Evolutionary conservation across 2,888 invertebrate species (phyloP), one percentile per base, ranked within the genome.

Genomic region (Pristionchus mayeri): DNA sequence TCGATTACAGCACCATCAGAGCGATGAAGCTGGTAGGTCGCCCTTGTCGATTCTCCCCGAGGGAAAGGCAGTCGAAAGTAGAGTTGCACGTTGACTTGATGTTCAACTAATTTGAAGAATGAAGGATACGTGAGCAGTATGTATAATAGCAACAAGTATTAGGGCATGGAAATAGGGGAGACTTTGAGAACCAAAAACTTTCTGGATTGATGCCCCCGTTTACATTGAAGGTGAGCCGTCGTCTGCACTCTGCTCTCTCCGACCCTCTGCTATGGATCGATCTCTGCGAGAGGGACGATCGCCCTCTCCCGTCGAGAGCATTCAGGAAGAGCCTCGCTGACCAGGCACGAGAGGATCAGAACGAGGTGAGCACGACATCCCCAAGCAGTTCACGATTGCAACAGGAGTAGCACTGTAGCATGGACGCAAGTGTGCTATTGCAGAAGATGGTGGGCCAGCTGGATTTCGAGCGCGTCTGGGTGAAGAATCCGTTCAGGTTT

Each of bases 401-500:
- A 13, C 13, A 44, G 6, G 7, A 9, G 13, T 44, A 9, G 13
- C 13, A 44, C 7, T 44, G 6, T 44, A 44, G 6, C 44, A 6
- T 44, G 6, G 44, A 44, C 6, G 13, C 44, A 9, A 44, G 13
- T 9, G 6, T 44, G 6, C 13, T 18, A 4, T 44, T 71, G 71
- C 71, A 71, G 71, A 11, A 21, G 3, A 21, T 13, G n/a, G 71
- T 71, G 37, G 71, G 71, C 24, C 37, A 71, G 7, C 44, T 71
- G 40, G 71, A 71, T 18, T 71, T 71, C 44, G 71, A 71, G 24
- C 71, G 40, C 0, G 24, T 44, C 71, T 71, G 71, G 71, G 71
- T 71, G 40, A 71, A 71, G 71, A 44, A 71, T 16, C 71, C 71
- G 1, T 71, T 71, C 71, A 71, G 71, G 71, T 44, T 13, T 44